Percentiles rank a stretch among this genome's conserved stretches.
phyloP scores from a whole-genome alignment of 2,797 vertebrate genomes.

The Eidolon dupreanum region DNA sequence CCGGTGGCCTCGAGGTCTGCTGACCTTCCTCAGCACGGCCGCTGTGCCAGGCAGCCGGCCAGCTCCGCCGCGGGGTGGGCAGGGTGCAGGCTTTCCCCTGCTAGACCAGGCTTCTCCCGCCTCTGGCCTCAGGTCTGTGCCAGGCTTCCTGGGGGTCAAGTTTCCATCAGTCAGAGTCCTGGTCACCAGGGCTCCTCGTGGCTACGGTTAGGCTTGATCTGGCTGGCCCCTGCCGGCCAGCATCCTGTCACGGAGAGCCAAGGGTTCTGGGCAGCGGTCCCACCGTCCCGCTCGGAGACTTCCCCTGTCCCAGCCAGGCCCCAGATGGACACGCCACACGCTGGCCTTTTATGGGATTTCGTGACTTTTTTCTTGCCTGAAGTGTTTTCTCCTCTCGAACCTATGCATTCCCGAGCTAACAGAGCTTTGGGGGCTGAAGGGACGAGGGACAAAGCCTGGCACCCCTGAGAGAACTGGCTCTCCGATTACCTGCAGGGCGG shows the following conservation, averaged over 20 bases:
- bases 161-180: neutral
- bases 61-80: accelerated
- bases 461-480: neutral
- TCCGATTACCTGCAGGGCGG: accelerated
- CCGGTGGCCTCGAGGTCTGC: neutral
- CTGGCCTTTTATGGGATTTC: neutral
- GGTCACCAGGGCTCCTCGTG: neutral
- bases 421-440: too few species aligned
- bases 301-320: too few species aligned
- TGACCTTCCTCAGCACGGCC: neutral
- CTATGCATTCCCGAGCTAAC: neutral
- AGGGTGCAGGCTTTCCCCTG: accelerated
- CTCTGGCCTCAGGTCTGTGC: neutral
- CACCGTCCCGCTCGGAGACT: accelerated
- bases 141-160: neutral
- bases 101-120: neutral
- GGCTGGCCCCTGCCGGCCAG: accelerated
- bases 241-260: neutral
- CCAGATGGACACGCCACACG: accelerated
- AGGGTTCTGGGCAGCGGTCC: neutral
- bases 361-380: neutral
- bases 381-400: neutral
- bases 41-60: neutral
- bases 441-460: accelerated
- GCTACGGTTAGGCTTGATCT: neutral